Evolutionary conservation across 2,113 vertebrate genomes (phyloP), one percentile per base, ranked within the genome.

Genomic region (Carassius auratus): DNA sequence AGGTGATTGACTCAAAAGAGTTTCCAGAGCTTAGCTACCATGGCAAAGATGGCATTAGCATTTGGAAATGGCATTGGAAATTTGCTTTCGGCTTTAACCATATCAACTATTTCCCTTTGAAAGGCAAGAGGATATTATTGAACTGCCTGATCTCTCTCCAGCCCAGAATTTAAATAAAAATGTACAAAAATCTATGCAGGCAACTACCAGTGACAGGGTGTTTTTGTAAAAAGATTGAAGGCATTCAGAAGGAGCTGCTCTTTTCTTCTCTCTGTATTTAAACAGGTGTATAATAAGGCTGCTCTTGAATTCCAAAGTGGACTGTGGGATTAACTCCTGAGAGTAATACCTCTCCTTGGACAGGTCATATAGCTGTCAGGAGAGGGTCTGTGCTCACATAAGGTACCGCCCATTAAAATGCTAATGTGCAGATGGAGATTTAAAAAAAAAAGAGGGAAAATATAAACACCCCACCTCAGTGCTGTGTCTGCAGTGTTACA

Each of bases 301-400:
- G 42, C 42, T 55, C 26, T 38, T 10, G 30, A 48, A 52, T 81
- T 68, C 61, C 59, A 81, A 82, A 82, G 66, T 55, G 48, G 66
- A 82, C 64, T 6, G 2, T 71, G 64, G 80, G 64, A 82, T 82
- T 82, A 82, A 68, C 80, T 82, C 62, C 80, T 52, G 62, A 71
- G 80, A 82, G 64, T 50, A 81, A 81, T 81, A 61, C 78, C 42
- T 81, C 61, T 81, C 78, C 78, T 66, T 66, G 61, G 80, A 33
- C 48, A 17, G 66, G 64, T 71, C 64, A 82, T 82, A 55, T 50
- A 71, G 48, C 80, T 68, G 62, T 69, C 80, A 82, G n/a, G n/a
- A 81, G 62, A 71, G 80, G 80, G 80, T 82, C 80, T 71, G 80
- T 71, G 66, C 64, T 82, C 80, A 82, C 80, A 82, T 82, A 82